Evolutionary conservation across 2,888 invertebrate genomes (phyloP), one percentile per base, ranked within the genome.

Genomic region (Polylopha cassiicola): DNA sequence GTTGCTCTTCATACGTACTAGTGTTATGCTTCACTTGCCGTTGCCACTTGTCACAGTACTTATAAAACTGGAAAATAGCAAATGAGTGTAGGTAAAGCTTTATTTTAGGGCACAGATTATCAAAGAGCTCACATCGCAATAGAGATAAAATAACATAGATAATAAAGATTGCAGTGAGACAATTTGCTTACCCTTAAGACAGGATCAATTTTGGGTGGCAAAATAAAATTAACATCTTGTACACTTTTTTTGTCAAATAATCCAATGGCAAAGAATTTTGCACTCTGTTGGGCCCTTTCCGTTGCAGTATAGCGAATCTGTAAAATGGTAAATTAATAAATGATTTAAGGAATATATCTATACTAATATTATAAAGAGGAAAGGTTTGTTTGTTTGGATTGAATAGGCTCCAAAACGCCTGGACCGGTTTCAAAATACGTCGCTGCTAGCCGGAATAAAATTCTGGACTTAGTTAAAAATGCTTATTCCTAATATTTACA

Each of bases 241-340:
- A 89, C 87, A 11, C 87, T 85, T 53, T 87, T 79, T 46, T 87
- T 86, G 7, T 92, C 92, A 75, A 95, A 95, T 24, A 95, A 71
- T 0, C 95, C 95, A 32, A 89, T 82, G 0, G 90, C 88, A 77
- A 95, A 95, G 64, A 89, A 87, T 54, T 87, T 87, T 0, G 94
- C 94, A 71, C 95, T 95, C 55, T 89, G 88, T 37, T 89, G 86
- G 0, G 95, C 89, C 50, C 95, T 87, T 62, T 94, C 91, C 1
- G 92, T 92, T 1, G 90, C 89, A 9, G 95, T 95, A 51, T 89
- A 92, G 55, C 90, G 90, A 60, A 95, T 92, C 90, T 93, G 80
- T 47, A 86, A 84, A 31, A 20, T 27, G 59, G 65, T 43, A 55
- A 53, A 24, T 23, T 8, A 8, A 39, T 29, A 16, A 23, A 28